phyloP scores from a whole-genome alignment of 2,797 vertebrate species.

The Sebastes aleutianus region DNA sequence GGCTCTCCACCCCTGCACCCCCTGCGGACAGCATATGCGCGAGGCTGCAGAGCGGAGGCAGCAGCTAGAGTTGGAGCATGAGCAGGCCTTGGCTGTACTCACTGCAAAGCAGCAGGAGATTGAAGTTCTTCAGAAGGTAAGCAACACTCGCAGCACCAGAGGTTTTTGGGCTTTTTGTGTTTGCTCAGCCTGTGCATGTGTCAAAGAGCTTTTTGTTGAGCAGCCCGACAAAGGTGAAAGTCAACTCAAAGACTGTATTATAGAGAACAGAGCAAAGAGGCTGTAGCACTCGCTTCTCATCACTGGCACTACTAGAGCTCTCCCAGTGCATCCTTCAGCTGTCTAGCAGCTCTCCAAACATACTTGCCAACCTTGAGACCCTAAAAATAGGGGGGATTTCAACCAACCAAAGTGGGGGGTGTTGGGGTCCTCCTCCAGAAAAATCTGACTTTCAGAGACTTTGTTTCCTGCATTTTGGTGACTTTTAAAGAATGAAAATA shows the following conservation, averaged over 20 bases:
- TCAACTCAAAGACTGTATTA: conserved; percentile 27
- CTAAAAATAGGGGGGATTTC: accelerated
- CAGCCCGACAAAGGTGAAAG: conserved; percentile 29
- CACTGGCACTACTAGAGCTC: neutral
- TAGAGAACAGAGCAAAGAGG: neutral
- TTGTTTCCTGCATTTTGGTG: too few relatives aligned
- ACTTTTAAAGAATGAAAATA: too few relatives aligned
- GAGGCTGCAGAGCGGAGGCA: conserved; percentile 98
- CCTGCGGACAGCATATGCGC: conserved; percentile 93
- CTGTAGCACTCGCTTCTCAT: conserved; percentile 17
- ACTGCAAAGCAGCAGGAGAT: conserved; percentile 99
- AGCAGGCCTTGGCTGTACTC: conserved; percentile 97
- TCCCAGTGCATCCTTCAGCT: conserved; percentile 32
- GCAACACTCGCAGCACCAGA: conserved; percentile 40
- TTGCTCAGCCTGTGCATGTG: conserved; percentile 12
- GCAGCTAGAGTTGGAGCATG: conserved; percentile 99
- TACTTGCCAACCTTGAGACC: too few relatives aligned
- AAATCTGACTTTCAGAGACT: too few relatives aligned
- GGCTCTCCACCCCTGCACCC: conserved; percentile 55
- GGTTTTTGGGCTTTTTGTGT: conserved; percentile 20
- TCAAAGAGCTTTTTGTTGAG: conserved; percentile 54
- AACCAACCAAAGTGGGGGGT: too few relatives aligned
- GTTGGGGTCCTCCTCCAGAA: too few relatives aligned
- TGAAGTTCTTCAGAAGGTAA: conserved; percentile 97
- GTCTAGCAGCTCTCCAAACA: conserved; percentile 8